Conservation (phyloP, 2,888 invertebrate species). For the Schizotus pectinicornis region DNA sequence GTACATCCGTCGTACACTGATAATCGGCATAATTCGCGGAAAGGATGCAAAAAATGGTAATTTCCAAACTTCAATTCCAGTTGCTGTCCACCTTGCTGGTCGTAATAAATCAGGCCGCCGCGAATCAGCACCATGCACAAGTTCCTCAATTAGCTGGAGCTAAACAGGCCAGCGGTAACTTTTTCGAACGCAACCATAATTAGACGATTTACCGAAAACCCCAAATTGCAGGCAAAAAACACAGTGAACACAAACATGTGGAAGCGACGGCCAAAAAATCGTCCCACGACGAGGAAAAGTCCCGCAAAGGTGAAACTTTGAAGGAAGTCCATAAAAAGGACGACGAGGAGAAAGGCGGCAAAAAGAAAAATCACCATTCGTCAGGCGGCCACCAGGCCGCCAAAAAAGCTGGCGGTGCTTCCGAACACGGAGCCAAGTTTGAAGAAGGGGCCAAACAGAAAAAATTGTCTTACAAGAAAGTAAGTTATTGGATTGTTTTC, state of each 20-base stretch:
- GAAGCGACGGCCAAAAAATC: slow-evolving; percentile 43
- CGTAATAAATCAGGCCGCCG: not conserved
- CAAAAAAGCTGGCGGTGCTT: slow-evolving; percentile 45
- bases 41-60: too few relatives aligned
- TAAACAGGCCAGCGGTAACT: slow-evolving; percentile 22
- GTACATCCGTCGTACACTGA: too few relatives aligned
- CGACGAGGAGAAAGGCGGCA: slow-evolving; percentile 50
- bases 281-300: slow-evolving; percentile 49
- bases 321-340: slow-evolving; percentile 46
- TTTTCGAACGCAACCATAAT: not conserved
- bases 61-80: not conserved
- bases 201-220: not conserved
- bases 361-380: slow-evolving; percentile 49
- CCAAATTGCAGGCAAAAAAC: slow-evolving; percentile 30
- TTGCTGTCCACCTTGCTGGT: slow-evolving; percentile 1
- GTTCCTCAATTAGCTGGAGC: slow-evolving; percentile 8
- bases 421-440: slow-evolving; percentile 49
- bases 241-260: slow-evolving; percentile 35
- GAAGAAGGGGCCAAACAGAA: slow-evolving; percentile 49
- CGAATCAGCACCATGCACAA: slow-evolving; percentile 10
- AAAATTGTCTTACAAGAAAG: slow-evolving; percentile 44
- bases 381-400: slow-evolving; percentile 44
- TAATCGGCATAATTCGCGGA: too few relatives aligned
- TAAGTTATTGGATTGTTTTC: slow-evolving; percentile 29
- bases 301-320: slow-evolving; percentile 47